A percentile compares a stretch with the other conserved stretches of the same genome.
Evolutionary conservation across 2,113 vertebrate species (phyloP).

Genomic region (Dicaeum eximium): DNA sequence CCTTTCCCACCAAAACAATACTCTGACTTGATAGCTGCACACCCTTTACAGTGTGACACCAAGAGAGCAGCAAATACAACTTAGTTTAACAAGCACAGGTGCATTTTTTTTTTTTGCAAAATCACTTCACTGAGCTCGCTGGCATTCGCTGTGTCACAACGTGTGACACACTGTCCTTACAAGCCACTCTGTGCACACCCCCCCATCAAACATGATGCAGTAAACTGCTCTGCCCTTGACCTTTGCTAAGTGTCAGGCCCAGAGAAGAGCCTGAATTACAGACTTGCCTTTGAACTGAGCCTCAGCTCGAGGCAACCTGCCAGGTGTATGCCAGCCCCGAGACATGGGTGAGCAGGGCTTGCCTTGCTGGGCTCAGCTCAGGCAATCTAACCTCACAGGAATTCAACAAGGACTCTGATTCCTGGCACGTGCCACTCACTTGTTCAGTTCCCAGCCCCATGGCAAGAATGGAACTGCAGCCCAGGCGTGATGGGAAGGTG

Average conservation of each 20-base stretch:
- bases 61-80: background rate
- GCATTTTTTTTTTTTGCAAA: background rate
- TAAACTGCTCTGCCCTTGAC: background rate
- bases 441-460: background rate
- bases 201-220: background rate
- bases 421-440: background rate
- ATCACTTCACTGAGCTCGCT: background rate
- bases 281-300: background rate
- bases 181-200: background rate
- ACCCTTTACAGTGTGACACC: background rate
- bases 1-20: background rate
- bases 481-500: background rate
- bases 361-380: background rate
- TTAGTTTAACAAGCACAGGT: background rate
- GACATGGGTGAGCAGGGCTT: background rate
- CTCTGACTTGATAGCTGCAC: background rate
- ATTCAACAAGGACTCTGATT: background rate
- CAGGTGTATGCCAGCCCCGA: background rate
- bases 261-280: background rate
- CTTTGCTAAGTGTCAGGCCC: background rate
- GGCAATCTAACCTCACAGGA: background rate
- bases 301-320: background rate
- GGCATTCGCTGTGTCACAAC: background rate
- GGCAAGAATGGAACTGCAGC: conserved; percentile 23
- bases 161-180: background rate